These are phyloP conservation scores for Cataglyphis cursor DNA, from an alignment of 2,888 invertebrate species.

Conservation along the genomic window DNA sequence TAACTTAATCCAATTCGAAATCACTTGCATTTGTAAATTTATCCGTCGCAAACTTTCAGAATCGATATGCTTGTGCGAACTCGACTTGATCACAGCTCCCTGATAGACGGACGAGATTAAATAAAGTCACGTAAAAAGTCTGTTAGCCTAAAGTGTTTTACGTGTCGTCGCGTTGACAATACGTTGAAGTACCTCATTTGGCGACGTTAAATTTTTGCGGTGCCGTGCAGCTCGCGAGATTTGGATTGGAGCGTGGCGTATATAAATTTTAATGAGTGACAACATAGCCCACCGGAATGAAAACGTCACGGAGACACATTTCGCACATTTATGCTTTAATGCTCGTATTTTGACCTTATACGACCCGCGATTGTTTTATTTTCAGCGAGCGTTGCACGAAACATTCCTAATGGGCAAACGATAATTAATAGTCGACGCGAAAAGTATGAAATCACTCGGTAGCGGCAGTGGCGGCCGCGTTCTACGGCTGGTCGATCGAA, in stretches of 20 bases:
- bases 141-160: constrained; percentile 5
- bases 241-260: neutral
- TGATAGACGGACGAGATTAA: neutral
- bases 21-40: constrained; percentile 11
- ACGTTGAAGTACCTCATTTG: constrained; percentile 34
- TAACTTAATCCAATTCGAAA: constrained; percentile 27
- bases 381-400: constrained; percentile 7
- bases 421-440: constrained; percentile 48
- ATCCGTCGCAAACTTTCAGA: constrained; percentile 19
- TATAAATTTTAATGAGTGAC: constrained; percentile 44
- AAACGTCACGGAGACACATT: constrained; percentile 5
- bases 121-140: constrained; percentile 24
- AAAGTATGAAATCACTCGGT: constrained; percentile 46
- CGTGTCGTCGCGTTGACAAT: constrained; percentile 21
- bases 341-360: neutral
- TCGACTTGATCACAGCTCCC: neutral
- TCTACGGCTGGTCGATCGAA: constrained; percentile 33
- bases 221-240: neutral
- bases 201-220: constrained; percentile 34
- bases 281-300: constrained; percentile 14
- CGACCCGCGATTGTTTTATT: constrained; percentile 13
- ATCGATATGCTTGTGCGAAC: constrained; percentile 12
- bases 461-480: neutral
- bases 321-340: neutral
- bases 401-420: constrained; percentile 31